These are phyloP conservation scores for Nephila pilipes DNA, from an alignment of 1,140 invertebrate genomes.

Conservation along the genomic window DNA sequence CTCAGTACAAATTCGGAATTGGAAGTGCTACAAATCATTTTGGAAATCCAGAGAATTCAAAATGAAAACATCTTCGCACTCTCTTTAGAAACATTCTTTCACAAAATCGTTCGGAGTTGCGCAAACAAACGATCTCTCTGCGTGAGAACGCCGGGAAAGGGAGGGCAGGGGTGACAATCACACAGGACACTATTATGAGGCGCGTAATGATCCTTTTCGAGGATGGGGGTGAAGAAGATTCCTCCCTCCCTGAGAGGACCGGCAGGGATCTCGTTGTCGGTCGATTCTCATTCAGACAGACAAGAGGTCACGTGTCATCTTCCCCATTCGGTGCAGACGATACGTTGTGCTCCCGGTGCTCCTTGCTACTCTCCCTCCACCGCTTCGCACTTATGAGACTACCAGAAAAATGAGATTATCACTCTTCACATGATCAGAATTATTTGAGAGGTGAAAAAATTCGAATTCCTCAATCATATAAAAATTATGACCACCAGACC, in stretches of 20 bases:
- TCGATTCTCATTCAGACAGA: conserved; percentile 59
- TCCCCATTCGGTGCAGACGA: conserved; percentile 6
- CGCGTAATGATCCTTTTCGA: background rate
- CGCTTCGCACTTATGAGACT: background rate
- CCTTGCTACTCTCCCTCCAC: background rate
- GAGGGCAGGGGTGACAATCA: background rate
- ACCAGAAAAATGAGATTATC: background rate
- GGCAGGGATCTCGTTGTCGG: conserved; percentile 39
- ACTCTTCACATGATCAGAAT: background rate
- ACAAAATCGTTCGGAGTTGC: no score
- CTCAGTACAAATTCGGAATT: no score
- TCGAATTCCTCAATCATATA: no score
- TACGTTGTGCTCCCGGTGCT: background rate
- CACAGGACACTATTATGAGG: background rate
- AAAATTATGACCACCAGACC: no score
- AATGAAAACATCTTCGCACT: no score
- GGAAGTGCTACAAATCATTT: no score
- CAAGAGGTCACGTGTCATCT: conserved; percentile 56
- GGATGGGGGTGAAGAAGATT: no score
- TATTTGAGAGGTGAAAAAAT: no score
- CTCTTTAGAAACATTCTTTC: no score
- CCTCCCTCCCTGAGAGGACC: background rate
- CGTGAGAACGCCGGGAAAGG: no score
- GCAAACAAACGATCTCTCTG: no score
- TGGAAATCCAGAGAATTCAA: no score